Evolutionary conservation across 2,888 invertebrate species (phyloP), one percentile per base, ranked within the genome.

Genomic region (Dorcus parallelipipedus): DNA sequence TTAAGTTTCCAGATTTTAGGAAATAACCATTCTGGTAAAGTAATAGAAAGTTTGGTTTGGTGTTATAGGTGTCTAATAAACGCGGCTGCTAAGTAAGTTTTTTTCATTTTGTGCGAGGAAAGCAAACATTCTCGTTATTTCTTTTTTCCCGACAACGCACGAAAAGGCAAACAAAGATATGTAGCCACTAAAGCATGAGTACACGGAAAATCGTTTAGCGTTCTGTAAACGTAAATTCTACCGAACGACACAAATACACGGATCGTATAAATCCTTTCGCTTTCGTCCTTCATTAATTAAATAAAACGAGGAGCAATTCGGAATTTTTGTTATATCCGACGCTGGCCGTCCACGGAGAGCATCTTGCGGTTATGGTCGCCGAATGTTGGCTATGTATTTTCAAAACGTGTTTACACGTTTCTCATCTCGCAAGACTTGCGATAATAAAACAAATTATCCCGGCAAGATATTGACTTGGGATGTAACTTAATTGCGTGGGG

Each of bases 401-500:
- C 14, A 41, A 10, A 10, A 41, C 14, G 41, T 41, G 14, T 41
- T 41, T 41, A 41, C 41, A 41, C 41, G n/a, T 41, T 41, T 10
- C n/a, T 41, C 14, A 41, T 41, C 14, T 14, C 49, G 49, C 55
- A 49, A 55, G 49, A 55, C 43, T 55, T 55, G 55, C 49, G 49
- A 55, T 49, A 55, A 55, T 55, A 55, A 55, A 55, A 55, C 49
- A 49, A 55, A 55, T 55, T 55, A 55, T 52, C 53, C 49, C 49
- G 52, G 48, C 39, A 54, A 58, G 65, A 72, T 71, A 74, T 73
- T 72, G 71, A 71, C 71, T 69, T 67, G 73, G 73, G 73, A 74
- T 67, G 67, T 66, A 66, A 70, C 72, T 71, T 74, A 72, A 74
- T 74, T 74, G 71, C 70, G 64, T 71, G 64, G 73, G 72, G 73